Evolutionary conservation across 1,140 invertebrate genomes (phyloP).

Genomic region (Drosophila biarmipes): DNA sequence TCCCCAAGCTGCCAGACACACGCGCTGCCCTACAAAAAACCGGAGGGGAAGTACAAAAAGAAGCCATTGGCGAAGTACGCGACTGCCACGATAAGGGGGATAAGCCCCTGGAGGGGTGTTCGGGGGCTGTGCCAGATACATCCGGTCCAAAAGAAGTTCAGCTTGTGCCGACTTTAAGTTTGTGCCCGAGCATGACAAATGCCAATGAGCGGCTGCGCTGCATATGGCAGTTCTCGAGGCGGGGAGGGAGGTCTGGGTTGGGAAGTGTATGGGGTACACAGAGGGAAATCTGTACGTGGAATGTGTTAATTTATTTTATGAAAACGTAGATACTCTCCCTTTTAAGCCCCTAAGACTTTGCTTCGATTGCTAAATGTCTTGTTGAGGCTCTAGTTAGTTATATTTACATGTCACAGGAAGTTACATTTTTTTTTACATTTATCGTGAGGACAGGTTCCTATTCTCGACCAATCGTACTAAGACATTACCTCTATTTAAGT

Average conservation of each 20-base stretch:
- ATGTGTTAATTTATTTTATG: not conserved
- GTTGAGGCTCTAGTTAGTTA: too few relatives aligned
- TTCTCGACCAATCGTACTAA: too few relatives aligned
- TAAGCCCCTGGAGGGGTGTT: constrained; percentile 4
- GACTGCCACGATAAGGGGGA: constrained; percentile 46
- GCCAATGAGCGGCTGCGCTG: constrained; percentile 28
- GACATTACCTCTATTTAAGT: too few relatives aligned
- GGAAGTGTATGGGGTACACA: not conserved
- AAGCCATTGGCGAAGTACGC: constrained; percentile 65
- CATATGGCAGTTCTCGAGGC: constrained; percentile 32
- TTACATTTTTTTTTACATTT: too few relatives aligned
- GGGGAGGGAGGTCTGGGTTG: not conserved
- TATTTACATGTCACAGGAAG: too few relatives aligned
- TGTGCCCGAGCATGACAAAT: constrained; percentile 51
- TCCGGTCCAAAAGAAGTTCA: constrained; percentile 43
- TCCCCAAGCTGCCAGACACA: constrained; percentile 22
- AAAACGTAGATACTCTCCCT: not conserved
- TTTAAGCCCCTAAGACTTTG: too few relatives aligned
- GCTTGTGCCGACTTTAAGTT: constrained; percentile 48
- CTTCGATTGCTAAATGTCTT: too few relatives aligned
- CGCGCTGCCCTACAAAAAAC: constrained; percentile 9
- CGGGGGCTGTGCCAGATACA: constrained; percentile 9
- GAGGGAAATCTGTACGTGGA: not conserved
- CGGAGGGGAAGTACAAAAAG: constrained; percentile 23
- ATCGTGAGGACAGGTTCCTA: too few relatives aligned